These are phyloP conservation scores for Eulacestoma nigropectus DNA, from an alignment of 2,113 vertebrate species.

Conservation along the genomic window DNA sequence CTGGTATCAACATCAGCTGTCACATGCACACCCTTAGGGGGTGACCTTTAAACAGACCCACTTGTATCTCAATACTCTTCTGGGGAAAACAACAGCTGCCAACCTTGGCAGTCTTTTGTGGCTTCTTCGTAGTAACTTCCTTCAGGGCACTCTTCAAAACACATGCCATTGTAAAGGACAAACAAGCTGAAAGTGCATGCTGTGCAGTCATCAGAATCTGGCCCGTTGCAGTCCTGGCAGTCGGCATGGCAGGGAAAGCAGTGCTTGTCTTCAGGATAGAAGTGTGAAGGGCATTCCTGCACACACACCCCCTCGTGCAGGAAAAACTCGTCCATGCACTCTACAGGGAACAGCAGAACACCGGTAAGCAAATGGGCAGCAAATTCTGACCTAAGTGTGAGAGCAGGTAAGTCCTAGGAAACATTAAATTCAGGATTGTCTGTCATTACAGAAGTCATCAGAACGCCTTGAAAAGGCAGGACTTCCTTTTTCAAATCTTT, in stretches of 20 bases:
- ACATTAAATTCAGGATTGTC: background rate
- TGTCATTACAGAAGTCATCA: background rate
- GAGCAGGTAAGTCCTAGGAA: background rate
- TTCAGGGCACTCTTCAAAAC: constrained; percentile 75
- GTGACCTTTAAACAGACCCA: background rate
- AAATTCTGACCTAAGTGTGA: background rate
- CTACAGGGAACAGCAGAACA: constrained; percentile 54
- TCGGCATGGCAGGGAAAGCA: constrained; percentile 79
- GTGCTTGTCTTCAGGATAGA: constrained; percentile 64
- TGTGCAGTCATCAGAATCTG: constrained; percentile 76
- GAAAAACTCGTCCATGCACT: constrained; percentile 75
- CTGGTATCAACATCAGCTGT: rapidly evolving
- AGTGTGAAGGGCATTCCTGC: constrained; percentile 77
- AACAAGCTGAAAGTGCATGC: constrained; percentile 55
- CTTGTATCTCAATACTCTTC: background rate
- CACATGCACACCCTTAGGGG: rapidly evolving
- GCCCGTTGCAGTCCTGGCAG: constrained; percentile 81
- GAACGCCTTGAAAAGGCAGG: background rate
- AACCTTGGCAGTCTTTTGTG: constrained; percentile 80
- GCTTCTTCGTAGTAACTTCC: constrained; percentile 72
- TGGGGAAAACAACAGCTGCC: background rate
- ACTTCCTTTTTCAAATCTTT: background rate
- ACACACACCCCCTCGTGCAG: constrained; percentile 76
- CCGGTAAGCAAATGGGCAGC: rapidly evolving
- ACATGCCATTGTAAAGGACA: constrained; percentile 73